Conservation (phyloP, 2,888 invertebrate species). For the Tetragonisca angustula region DNA sequence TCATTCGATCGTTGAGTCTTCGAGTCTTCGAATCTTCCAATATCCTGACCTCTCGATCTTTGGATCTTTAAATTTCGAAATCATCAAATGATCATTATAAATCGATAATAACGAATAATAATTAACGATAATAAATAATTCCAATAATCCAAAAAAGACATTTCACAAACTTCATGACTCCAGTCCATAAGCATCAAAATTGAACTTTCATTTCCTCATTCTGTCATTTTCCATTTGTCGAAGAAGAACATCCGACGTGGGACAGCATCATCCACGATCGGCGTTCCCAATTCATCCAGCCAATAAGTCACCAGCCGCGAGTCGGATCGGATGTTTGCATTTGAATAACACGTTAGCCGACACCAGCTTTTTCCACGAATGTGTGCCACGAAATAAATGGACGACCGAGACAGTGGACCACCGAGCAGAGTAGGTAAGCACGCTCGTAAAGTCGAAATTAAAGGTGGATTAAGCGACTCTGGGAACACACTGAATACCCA, state of each 20-base stretch:
- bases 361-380: constrained; percentile 78
- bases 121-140: too few relatives aligned
- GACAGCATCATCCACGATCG: constrained; percentile 20
- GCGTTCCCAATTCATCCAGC: constrained; percentile 57
- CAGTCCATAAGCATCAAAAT: background rate
- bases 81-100: too few relatives aligned
- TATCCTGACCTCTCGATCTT: background rate
- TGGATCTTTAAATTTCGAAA: background rate
- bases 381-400: constrained; percentile 77
- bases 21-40: too few relatives aligned
- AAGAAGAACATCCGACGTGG: background rate
- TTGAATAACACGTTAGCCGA: constrained; percentile 81
- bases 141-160: too few relatives aligned
- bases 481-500: constrained; percentile 35
- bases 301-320: constrained; percentile 73
- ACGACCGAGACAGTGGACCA: constrained; percentile 72
- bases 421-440: constrained; percentile 72
- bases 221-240: background rate
- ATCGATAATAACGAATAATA: too few relatives aligned
- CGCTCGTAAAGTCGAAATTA: constrained; percentile 76
- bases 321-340: constrained; percentile 76
- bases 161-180: too few relatives aligned
- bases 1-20: background rate
- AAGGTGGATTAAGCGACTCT: constrained; percentile 66
- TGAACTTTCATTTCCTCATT: background rate